These are phyloP conservation scores for Ectropis crepuscularia DNA, from an alignment of 2,888 invertebrate genomes.

Conservation along the genomic window DNA sequence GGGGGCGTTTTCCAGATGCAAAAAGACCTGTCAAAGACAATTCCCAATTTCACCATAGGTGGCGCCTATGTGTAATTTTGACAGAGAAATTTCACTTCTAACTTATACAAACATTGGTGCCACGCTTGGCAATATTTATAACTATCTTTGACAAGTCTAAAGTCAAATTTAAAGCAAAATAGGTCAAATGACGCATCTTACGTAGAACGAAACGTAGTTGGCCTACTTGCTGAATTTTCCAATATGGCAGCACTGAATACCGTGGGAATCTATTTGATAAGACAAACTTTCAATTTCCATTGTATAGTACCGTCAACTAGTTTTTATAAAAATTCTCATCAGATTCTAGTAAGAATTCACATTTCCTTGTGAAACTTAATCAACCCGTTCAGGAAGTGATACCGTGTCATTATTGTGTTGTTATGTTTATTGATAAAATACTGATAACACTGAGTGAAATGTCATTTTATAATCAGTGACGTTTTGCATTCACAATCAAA, in stretches of 20 bases:
- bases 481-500: conserved; percentile 68
- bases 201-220: conserved; percentile 56
- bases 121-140: too few relatives aligned
- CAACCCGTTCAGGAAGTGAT: conserved; percentile 28
- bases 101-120: too few relatives aligned
- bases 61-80: too few relatives aligned
- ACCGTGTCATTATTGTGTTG: conserved; percentile 21
- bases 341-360: conserved; percentile 61
- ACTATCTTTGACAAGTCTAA: too few relatives aligned
- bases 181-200: conserved; percentile 35
- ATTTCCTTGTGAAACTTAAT: conserved; percentile 54
- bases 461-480: conserved; percentile 73
- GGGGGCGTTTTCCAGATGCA: too few relatives aligned
- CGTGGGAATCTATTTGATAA: conserved; percentile 69
- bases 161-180: conserved; percentile 24
- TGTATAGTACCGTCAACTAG: conserved; percentile 49
- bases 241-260: conserved; percentile 71
- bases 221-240: conserved; percentile 60
- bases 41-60: too few relatives aligned
- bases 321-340: conserved; percentile 57
- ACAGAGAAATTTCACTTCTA: too few relatives aligned
- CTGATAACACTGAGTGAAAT: conserved; percentile 68
- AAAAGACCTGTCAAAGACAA: too few relatives aligned
- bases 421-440: conserved; percentile 49
- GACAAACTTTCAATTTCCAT: conserved; percentile 69